Evolutionary conservation across 2,797 vertebrate species (phyloP).

Genomic region (Periophthalmus magnuspinnatus): DNA sequence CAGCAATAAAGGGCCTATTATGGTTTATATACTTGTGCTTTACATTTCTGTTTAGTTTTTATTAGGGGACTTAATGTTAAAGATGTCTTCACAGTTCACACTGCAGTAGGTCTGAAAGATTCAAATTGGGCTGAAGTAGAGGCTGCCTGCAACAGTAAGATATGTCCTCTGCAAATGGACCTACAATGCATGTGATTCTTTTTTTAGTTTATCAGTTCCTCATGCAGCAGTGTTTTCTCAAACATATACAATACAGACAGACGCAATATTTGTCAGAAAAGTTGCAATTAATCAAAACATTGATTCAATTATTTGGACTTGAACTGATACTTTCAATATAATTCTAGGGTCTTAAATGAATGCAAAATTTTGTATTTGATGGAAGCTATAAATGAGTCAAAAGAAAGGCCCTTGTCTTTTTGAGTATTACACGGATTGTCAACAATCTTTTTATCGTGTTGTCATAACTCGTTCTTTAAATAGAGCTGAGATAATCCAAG

Average conservation of each 20-base stretch:
- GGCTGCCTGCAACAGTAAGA: background rate
- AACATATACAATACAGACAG: background rate
- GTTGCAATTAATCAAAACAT: background rate
- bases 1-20: background rate
- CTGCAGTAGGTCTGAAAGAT: background rate
- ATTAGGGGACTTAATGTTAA: conserved; percentile 1
- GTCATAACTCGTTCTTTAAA: background rate
- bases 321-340: background rate
- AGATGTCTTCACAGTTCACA: conserved; percentile 1
- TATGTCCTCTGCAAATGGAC: background rate
- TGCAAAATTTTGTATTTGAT: background rate
- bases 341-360: background rate
- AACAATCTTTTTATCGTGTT: background rate
- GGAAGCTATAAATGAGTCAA: background rate
- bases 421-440: background rate
- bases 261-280: background rate
- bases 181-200: background rate
- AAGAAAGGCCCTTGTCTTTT: background rate
- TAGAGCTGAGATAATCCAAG: conserved; percentile 5
- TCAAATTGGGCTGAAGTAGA: background rate
- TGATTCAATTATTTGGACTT: too few relatives aligned
- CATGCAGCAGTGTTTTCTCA: too few relatives aligned
- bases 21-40: background rate
- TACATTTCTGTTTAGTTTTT: background rate
- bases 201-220: background rate